Percentiles rank a stretch among this genome's conserved stretches.
Conservation (phyloP, 2,797 vertebrate genomes). For the Phoxinus dragarum region DNA sequence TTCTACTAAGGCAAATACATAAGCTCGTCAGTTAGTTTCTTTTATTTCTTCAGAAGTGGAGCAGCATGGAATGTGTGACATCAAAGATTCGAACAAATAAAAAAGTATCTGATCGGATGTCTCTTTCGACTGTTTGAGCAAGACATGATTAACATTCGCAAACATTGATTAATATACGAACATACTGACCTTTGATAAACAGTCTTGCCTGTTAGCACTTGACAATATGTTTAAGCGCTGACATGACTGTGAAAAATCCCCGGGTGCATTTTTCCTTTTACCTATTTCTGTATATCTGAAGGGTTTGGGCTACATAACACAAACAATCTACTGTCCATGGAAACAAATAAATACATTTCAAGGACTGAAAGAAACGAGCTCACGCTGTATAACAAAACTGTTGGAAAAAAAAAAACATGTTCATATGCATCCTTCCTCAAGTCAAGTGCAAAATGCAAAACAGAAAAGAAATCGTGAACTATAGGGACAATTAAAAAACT, state of each 20-base stretch:
- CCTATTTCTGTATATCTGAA: constrained; percentile 77
- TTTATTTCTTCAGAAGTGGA: constrained; percentile 87
- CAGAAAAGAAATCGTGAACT: constrained; percentile 82
- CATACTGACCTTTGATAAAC: constrained; percentile 37
- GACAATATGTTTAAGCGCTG: constrained; percentile 33
- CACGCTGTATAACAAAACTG: constrained; percentile 11
- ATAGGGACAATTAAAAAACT: constrained; percentile 87
- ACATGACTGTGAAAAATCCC: constrained; percentile 61
- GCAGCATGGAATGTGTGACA: constrained; percentile 96
- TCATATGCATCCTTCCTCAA: constrained; percentile 85
- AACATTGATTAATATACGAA: constrained; percentile 53
- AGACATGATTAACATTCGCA: constrained; percentile 82
- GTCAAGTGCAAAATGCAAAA: constrained; percentile 96
- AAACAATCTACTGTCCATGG: constrained; percentile 87
- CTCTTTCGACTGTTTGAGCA: constrained; percentile 90
- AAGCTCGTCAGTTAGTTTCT: constrained; percentile 76
- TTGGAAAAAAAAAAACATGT: constrained; percentile 80
- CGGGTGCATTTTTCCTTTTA: constrained; percentile 80
- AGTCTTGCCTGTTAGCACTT: constrained; percentile 17
- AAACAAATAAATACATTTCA: constrained; percentile 96
- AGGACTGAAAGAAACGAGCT: constrained; percentile 82
- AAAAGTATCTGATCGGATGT: constrained; percentile 73
- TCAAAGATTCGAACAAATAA: constrained; percentile 77
- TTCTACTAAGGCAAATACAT: constrained; percentile 65
- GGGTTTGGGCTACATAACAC: constrained; percentile 92